These are phyloP conservation scores for Callosobruchus maculatus DNA, from an alignment of 2,888 invertebrate species.

Conservation along the genomic window DNA sequence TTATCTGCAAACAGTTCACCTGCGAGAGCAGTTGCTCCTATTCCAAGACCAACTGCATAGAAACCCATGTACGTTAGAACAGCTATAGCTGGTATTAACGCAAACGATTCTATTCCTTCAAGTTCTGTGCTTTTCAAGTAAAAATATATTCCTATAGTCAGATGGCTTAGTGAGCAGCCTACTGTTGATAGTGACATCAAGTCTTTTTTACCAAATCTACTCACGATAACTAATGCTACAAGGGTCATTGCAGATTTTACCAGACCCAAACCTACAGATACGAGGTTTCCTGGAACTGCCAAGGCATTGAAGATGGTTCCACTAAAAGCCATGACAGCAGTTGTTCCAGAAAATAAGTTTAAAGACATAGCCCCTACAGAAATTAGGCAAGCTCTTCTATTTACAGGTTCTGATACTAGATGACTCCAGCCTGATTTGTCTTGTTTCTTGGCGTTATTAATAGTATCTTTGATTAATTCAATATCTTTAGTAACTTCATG, in stretches of 20 bases:
- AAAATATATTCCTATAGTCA: slow-evolving; percentile 58
- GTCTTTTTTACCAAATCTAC: slow-evolving; percentile 66
- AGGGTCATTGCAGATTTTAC: slow-evolving; percentile 63
- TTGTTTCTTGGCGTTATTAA: background rate
- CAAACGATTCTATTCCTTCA: slow-evolving; percentile 41
- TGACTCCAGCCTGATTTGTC: background rate
- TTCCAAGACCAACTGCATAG: slow-evolving; percentile 68
- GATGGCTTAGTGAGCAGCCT: slow-evolving; percentile 60
- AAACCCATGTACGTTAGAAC: slow-evolving; percentile 66
- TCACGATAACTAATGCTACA: slow-evolving; percentile 70
- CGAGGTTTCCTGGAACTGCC: slow-evolving; percentile 9
- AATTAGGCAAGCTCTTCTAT: slow-evolving; percentile 2
- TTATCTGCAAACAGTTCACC: slow-evolving; percentile 76
- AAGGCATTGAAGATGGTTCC: slow-evolving; percentile 11
- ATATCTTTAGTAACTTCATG: slow-evolving; percentile 8
- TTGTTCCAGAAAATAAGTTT: slow-evolving; percentile 11
- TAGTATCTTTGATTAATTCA: background rate
- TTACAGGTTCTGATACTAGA: slow-evolving; percentile 2
- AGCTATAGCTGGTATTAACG: slow-evolving; percentile 67
- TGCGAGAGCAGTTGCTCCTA: slow-evolving; percentile 75
- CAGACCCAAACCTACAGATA: slow-evolving; percentile 7
- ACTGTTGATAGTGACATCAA: slow-evolving; percentile 66
- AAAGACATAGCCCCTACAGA: slow-evolving; percentile 1
- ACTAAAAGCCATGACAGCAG: slow-evolving; percentile 7
- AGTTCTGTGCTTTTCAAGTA: slow-evolving; percentile 49